Conservation (phyloP, 2,113 vertebrate genomes). For the Dascyllus trimaculatus region DNA sequence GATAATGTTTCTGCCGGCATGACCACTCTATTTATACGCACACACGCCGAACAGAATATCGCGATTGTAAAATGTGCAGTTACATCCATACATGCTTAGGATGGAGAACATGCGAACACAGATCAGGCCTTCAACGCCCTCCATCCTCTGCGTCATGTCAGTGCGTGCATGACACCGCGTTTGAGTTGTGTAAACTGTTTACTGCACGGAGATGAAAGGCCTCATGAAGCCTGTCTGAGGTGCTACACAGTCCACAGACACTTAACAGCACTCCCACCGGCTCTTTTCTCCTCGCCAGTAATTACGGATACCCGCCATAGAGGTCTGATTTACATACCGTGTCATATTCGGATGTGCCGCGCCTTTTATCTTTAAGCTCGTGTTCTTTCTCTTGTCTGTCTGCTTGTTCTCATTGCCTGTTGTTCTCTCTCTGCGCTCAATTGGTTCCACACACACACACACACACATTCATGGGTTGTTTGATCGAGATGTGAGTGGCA, state of each 20-base stretch:
- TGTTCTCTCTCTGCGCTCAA: neutral
- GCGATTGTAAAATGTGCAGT: constrained; percentile 1
- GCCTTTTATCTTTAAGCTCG: constrained; percentile 64
- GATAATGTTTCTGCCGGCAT: constrained; percentile 34
- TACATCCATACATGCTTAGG: constrained; percentile 2
- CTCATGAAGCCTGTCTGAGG: constrained; percentile 20
- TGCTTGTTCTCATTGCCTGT: constrained; percentile 35
- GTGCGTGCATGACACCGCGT: constrained; percentile 34
- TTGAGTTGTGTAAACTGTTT: constrained; percentile 67
- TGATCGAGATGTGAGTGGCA: constrained; percentile 64
- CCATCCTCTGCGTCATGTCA: constrained; percentile 33
- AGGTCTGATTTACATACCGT: constrained; percentile 58
- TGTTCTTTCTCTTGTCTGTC: constrained; percentile 50
- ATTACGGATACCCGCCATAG: constrained; percentile 32
- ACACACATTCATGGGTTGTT: constrained; percentile 33
- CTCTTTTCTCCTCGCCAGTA: constrained; percentile 27
- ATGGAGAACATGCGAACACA: constrained; percentile 6
- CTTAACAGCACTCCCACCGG: constrained; percentile 13
- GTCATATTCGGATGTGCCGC: constrained; percentile 41
- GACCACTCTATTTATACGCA: constrained; percentile 18
- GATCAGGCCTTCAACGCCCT: constrained; percentile 34
- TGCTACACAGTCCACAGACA: constrained; percentile 34
- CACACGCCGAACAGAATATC: constrained; percentile 1
- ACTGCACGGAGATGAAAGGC: constrained; percentile 69
- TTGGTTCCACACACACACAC: constrained; percentile 17